Percentiles rank a stretch among this genome's conserved stretches.
Evolutionary conservation across 1,140 invertebrate genomes (phyloP).

Genomic region (Diprion similis): DNA sequence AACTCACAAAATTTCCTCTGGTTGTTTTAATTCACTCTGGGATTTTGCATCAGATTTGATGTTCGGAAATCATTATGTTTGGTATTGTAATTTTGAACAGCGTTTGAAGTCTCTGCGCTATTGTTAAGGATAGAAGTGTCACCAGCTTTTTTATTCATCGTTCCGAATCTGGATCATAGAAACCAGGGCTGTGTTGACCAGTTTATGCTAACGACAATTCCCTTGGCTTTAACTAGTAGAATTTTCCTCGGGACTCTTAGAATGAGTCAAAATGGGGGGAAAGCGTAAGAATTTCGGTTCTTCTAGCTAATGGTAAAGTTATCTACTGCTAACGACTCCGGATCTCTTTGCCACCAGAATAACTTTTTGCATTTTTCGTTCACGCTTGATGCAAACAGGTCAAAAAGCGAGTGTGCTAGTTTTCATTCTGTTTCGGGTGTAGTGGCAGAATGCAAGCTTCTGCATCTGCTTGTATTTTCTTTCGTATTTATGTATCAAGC

Average conservation of each 20-base stretch:
- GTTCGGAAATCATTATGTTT: conserved; percentile 11
- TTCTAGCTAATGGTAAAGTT: conserved; percentile 28
- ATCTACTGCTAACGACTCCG: conserved; percentile 31
- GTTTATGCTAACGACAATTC: conserved; percentile 15
- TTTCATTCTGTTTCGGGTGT: conserved; percentile 18
- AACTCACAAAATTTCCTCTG: no score
- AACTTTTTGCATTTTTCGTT: conserved; percentile 30
- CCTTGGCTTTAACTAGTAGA: conserved; percentile 12
- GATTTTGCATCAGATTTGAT: neutral
- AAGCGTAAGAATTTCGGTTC: neutral
- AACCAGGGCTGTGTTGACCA: conserved; percentile 23
- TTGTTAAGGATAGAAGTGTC: no score
- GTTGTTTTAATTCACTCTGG: no score
- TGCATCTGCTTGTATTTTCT: conserved; percentile 8
- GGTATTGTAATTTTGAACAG: no score
- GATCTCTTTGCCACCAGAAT: conserved; percentile 30
- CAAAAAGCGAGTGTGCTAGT: conserved; percentile 33
- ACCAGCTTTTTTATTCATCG: no score
- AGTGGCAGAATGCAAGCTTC: neutral
- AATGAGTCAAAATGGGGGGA: conserved; percentile 18
- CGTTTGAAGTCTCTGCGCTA: no score
- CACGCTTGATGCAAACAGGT: conserved; percentile 30
- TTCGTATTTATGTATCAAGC: conserved; percentile 22
- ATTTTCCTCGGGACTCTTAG: conserved; percentile 20
- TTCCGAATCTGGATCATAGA: neutral